Base-by-base conservation (phyloP, 35 echinoderm and acorn worm genomes). In the Eucidaris tribuloides region DNA sequence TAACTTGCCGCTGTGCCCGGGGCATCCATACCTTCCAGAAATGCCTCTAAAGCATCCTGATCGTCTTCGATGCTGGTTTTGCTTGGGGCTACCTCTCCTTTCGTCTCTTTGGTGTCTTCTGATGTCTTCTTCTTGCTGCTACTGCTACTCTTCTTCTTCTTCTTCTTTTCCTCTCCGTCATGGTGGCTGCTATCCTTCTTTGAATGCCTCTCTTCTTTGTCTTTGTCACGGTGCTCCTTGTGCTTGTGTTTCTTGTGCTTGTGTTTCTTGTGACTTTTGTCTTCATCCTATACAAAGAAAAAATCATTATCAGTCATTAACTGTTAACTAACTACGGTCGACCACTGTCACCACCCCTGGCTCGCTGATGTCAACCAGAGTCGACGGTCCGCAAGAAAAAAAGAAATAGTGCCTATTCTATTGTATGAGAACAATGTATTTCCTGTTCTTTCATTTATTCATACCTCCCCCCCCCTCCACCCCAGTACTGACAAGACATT, bases 161-260 rank as follows among this genome's bases (percentile, higher is more conserved):
- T 91, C 71, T 81, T 77, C 25, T 84, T 54, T 23, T 84, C 62
- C 5, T 81, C 34, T 65, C 70, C 59, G 30, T 81, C 22, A n/a
- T 78, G 55, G 13, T 52, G 39, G 58, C 11, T n/a, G 15, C 42
- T 34, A 11, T 72, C 62, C 46, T 62, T 59, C 34, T 81, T 86
- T 3, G 70, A 9, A 25, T 88, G 71, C 31, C 18, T 76, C 37
- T 90, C 13, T 68, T 90, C 83, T 37, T 45, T 85, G 42, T 85
- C 82, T 65, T 68, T 87, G 27, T 93, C 91, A 46, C 41, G 83
- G 30, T 83, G 65, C n/a, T n/a, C n/a, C n/a, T n/a, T n/a, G n/a
- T n/a, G n/a, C n/a, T n/a, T n/a, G n/a, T n/a, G n/a, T 44, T 89
- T 93, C 58, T 93, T 93, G 76, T 93, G 91, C 66, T 88, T 93